These are phyloP conservation scores for Mechanitis messenoides DNA, from an alignment of 2,888 invertebrate species.

Conservation along the genomic window DNA sequence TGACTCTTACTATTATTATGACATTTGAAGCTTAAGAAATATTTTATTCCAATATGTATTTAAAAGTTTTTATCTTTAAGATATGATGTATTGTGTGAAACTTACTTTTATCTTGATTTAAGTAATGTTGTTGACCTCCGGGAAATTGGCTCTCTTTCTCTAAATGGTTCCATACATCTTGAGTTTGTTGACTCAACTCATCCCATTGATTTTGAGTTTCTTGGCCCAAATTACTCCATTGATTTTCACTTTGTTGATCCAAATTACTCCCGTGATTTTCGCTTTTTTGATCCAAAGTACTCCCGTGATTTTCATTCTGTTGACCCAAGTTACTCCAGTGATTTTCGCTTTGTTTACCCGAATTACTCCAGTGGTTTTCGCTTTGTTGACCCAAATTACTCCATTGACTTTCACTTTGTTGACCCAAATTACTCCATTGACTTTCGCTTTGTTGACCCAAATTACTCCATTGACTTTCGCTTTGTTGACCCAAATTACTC, in stretches of 20 bases:
- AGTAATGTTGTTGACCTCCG: background rate
- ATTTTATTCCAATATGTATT: no score
- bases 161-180: background rate
- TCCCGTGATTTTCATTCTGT: slow-evolving; percentile 17
- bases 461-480: background rate
- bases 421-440: background rate
- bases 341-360: background rate
- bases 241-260: slow-evolving; percentile 4
- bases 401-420: background rate
- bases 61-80: no score
- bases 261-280: slow-evolving; percentile 26
- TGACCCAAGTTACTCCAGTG: slow-evolving; percentile 18
- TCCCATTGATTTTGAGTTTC: background rate
- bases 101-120: background rate
- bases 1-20: no score
- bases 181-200: background rate
- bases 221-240: slow-evolving; percentile 3
- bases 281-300: slow-evolving; percentile 13
- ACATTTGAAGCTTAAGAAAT: no score
- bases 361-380: background rate
- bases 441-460: background rate
- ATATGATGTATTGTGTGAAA: background rate
- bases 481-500: slow-evolving; percentile 1
- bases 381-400: background rate
- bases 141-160: background rate